phyloP scores from a whole-genome alignment of 2,888 invertebrate species.

The Napeogenes inachia region DNA sequence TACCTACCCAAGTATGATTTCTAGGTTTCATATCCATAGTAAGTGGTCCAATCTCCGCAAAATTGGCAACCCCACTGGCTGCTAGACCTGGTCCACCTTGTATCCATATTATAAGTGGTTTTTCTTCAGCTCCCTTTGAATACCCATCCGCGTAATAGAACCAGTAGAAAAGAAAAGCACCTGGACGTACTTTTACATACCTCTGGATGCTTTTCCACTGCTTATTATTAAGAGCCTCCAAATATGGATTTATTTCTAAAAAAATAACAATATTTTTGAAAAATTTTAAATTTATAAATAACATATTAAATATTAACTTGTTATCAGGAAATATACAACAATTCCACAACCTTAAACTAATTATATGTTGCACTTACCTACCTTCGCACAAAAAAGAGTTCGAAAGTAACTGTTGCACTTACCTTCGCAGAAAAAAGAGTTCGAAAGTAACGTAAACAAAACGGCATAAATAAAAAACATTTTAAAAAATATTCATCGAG shows the following conservation, averaged over 20 bases:
- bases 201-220: constrained; percentile 79
- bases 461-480: constrained; percentile 31
- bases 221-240: constrained; percentile 40
- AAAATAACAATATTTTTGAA: background rate
- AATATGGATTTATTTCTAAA: constrained; percentile 49
- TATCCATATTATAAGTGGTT: constrained; percentile 90
- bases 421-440: constrained; percentile 34
- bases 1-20: constrained; percentile 85
- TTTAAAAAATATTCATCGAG: constrained; percentile 18
- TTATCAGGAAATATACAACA: background rate
- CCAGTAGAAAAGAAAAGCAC: constrained; percentile 92
- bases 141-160: constrained; percentile 86
- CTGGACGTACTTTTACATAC: constrained; percentile 83
- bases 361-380: constrained; percentile 14
- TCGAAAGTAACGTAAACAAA: constrained; percentile 23
- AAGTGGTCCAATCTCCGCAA: constrained; percentile 88
- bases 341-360: background rate
- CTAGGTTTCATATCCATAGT: constrained; percentile 81
- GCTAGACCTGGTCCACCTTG: constrained; percentile 94
- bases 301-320: constrained; percentile 9
- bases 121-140: constrained; percentile 69
- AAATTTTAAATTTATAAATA: constrained; percentile 24
- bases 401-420: constrained; percentile 13
- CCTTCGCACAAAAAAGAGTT: constrained; percentile 31
- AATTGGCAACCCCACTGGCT: constrained; percentile 90